Evolutionary conservation across 1,140 invertebrate genomes (phyloP).

Genomic region (Ridgeia piscesae): DNA sequence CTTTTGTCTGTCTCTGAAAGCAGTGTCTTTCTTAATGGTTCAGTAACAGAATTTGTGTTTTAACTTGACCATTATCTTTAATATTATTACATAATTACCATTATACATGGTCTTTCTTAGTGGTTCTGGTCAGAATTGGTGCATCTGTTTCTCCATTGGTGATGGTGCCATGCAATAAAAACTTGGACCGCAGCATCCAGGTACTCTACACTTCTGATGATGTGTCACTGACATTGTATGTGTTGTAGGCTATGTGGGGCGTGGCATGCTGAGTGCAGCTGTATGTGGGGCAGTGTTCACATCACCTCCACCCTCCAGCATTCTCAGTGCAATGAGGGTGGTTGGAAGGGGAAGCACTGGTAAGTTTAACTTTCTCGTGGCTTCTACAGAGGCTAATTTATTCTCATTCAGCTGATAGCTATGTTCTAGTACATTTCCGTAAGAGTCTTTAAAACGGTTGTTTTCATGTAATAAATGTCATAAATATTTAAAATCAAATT

Average conservation of each 20-base stretch:
- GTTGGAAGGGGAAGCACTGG: slow-evolving; percentile 46
- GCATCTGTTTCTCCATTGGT: too few species aligned
- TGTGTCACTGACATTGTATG: too few species aligned
- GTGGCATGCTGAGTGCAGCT: slow-evolving; percentile 74
- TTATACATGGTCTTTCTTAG: too few species aligned
- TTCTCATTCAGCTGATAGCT: not conserved
- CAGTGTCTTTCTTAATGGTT: too few species aligned
- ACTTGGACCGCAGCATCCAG: too few species aligned
- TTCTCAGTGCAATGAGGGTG: slow-evolving; percentile 69
- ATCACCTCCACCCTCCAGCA: slow-evolving; percentile 71
- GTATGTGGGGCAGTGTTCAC: slow-evolving; percentile 78
- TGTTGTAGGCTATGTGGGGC: slow-evolving; percentile 71
- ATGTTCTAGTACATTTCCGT: not conserved
- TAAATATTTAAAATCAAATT: not conserved
- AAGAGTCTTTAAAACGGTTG: not conserved
- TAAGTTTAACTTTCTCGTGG: not conserved
- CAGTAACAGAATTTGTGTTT: too few species aligned
- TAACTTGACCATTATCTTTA: too few species aligned
- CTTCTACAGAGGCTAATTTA: not conserved
- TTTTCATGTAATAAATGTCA: not conserved
- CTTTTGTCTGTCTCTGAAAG: too few species aligned
- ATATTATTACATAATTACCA: too few species aligned
- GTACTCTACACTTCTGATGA: too few species aligned
- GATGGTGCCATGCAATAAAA: too few species aligned
- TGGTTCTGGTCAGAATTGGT: too few species aligned